These are phyloP conservation scores for Ivindomyrus marchei DNA, from an alignment of 2,113 vertebrate genomes.

Conservation along the genomic window DNA sequence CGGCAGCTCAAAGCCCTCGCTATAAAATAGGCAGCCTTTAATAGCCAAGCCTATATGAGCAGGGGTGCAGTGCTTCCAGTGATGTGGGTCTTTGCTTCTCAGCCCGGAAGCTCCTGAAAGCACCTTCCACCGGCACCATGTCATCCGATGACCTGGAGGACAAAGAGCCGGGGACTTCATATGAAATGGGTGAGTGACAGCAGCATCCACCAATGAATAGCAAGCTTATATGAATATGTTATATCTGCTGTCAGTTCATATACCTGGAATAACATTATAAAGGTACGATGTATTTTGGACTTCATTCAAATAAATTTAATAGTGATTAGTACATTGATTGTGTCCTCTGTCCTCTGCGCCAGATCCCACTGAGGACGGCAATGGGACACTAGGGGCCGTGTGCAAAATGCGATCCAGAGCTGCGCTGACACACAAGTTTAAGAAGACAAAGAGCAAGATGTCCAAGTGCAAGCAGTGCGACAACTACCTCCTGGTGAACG, in stretches of 20 bases:
- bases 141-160: conserved; percentile 84
- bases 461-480: conserved; percentile 86
- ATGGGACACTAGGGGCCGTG: conserved; percentile 34
- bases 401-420: conserved; percentile 66
- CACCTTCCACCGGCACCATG: conserved; percentile 62
- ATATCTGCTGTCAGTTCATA: neutral
- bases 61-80: neutral
- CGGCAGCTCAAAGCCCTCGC: neutral
- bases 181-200: conserved; percentile 55
- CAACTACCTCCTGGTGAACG: conserved; percentile 77
- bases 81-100: conserved; percentile 44
- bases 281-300: neutral
- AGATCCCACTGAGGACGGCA: conserved; percentile 56
- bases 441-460: conserved; percentile 74
- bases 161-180: conserved; percentile 55
- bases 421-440: conserved; percentile 72
- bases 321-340: neutral
- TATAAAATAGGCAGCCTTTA: neutral
- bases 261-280: neutral
- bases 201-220: neutral
- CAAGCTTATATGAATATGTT: neutral
- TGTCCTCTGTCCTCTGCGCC: conserved; percentile 41
- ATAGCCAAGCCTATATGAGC: neutral
- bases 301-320: neutral
- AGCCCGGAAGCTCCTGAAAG: conserved; percentile 58